Percentiles rank a stretch among this genome's conserved stretches.
phyloP scores from a whole-genome alignment of 2,888 invertebrate species.

The Drosophila pegasa region DNA sequence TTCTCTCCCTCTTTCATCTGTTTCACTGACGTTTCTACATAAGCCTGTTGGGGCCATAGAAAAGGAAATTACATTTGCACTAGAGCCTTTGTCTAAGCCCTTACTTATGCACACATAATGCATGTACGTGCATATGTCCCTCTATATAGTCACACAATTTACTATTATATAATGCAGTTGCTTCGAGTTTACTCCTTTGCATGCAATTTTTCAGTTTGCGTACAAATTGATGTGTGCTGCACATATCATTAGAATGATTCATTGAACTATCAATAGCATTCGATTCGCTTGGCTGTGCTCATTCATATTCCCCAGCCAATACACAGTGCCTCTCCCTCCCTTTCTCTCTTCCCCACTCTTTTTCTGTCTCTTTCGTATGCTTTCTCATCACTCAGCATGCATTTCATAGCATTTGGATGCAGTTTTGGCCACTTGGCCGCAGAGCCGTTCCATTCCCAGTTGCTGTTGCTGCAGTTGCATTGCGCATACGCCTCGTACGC shows the following conservation, averaged over 20 bases:
- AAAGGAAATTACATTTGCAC: not conserved
- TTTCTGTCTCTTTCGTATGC: not conserved
- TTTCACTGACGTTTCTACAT: not conserved
- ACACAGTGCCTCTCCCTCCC: not conserved
- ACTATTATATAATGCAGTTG: not conserved
- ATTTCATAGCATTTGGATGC: constrained; percentile 19
- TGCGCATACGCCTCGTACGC: constrained; percentile 47
- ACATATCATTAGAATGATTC: constrained; percentile 47
- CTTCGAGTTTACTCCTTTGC: not conserved
- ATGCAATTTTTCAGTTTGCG: constrained; percentile 1
- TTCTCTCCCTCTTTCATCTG: not conserved
- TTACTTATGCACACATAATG: too few species aligned
- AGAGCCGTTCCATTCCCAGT: not conserved
- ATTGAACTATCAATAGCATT: constrained; percentile 49
- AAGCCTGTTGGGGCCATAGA: not conserved
- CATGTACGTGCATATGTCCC: too few species aligned
- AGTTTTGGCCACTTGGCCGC: constrained; percentile 25
- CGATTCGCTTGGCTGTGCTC: constrained; percentile 38
- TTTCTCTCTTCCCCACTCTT: not conserved
- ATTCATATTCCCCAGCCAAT: constrained; percentile 40
- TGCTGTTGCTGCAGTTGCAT: constrained; percentile 15
- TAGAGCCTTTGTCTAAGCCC: not conserved
- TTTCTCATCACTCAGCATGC: constrained; percentile 32
- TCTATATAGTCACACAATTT: not conserved
- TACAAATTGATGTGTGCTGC: constrained; percentile 11